A percentile compares a stretch with the other conserved stretches of the same genome.
phyloP scores from a whole-genome alignment of 1,140 invertebrate species.

The Danaus plexippus region DNA sequence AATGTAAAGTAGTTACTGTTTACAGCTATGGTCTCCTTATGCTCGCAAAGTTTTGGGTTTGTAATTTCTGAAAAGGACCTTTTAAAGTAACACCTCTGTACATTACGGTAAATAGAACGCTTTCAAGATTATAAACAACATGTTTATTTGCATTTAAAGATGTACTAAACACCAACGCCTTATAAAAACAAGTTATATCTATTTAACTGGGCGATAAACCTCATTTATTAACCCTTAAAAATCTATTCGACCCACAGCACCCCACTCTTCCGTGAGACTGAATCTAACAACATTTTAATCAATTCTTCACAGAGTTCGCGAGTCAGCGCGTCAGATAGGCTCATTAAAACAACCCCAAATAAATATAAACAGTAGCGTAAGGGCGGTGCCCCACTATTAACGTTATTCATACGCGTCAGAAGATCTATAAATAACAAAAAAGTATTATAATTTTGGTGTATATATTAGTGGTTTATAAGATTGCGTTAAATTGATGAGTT shows the following conservation, averaged over 20 bases:
- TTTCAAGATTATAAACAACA: too few relatives aligned
- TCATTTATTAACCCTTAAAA: slow-evolving; percentile 63
- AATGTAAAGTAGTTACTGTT: too few relatives aligned
- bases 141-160: slow-evolving; percentile 10
- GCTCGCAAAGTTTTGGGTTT: too few relatives aligned
- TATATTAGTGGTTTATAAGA: slow-evolving; percentile 25
- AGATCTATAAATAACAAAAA: slow-evolving; percentile 58
- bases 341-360: slow-evolving; percentile 65
- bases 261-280: slow-evolving; percentile 56
- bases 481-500: slow-evolving; percentile 66
- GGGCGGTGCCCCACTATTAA: slow-evolving; percentile 57
- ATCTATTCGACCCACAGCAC: slow-evolving; percentile 42
- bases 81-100: too few relatives aligned
- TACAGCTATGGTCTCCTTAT: too few relatives aligned
- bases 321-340: slow-evolving; percentile 64
- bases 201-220: slow-evolving; percentile 47
- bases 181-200: slow-evolving; percentile 33
- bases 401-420: slow-evolving; percentile 63
- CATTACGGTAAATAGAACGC: too few relatives aligned
- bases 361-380: slow-evolving; percentile 65
- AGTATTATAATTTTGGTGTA: not conserved
- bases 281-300: slow-evolving; percentile 66
- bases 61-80: too few relatives aligned
- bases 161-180: slow-evolving; percentile 14
- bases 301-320: slow-evolving; percentile 67